Evolutionary conservation across 2,797 vertebrate genomes (phyloP).

Genomic region (Heliangelus exortis): DNA sequence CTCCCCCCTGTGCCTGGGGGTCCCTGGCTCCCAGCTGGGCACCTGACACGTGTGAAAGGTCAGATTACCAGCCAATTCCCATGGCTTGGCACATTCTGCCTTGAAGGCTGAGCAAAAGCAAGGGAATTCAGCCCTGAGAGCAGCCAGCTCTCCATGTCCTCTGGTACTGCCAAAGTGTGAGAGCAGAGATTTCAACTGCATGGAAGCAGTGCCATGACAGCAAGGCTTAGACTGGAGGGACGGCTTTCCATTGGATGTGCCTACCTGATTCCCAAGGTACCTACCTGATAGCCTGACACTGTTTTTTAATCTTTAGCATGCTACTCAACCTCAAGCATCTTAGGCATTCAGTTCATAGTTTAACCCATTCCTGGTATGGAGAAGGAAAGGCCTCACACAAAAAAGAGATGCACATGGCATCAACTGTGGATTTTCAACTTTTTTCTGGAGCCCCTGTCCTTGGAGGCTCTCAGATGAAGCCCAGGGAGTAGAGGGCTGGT

Average conservation of each 20-base stretch:
- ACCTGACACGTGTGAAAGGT: neutral
- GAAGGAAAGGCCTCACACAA: neutral
- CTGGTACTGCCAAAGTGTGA: fast-evolving
- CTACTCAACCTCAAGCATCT: fast-evolving
- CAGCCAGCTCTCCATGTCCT: neutral
- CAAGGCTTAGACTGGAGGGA: neutral
- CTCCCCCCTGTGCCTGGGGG: neutral
- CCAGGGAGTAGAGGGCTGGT: fast-evolving
- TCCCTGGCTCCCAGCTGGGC: neutral
- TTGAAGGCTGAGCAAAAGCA: neutral
- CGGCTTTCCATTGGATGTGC: neutral
- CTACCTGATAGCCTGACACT: fast-evolving
- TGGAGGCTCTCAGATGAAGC: neutral
- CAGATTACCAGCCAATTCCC: neutral
- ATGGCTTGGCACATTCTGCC: neutral
- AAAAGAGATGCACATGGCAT: fast-evolving
- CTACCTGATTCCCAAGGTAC: neutral
- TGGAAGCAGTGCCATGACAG: neutral
- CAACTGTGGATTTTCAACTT: neutral
- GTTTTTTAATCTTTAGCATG: neutral
- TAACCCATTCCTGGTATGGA: fast-evolving
- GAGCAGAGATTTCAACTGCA: neutral
- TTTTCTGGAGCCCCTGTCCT: neutral
- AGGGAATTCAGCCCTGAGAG: neutral
- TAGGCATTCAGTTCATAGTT: neutral